Evolutionary conservation across 2,113 vertebrate genomes (phyloP).

Genomic region (Chaetura pelagica): DNA sequence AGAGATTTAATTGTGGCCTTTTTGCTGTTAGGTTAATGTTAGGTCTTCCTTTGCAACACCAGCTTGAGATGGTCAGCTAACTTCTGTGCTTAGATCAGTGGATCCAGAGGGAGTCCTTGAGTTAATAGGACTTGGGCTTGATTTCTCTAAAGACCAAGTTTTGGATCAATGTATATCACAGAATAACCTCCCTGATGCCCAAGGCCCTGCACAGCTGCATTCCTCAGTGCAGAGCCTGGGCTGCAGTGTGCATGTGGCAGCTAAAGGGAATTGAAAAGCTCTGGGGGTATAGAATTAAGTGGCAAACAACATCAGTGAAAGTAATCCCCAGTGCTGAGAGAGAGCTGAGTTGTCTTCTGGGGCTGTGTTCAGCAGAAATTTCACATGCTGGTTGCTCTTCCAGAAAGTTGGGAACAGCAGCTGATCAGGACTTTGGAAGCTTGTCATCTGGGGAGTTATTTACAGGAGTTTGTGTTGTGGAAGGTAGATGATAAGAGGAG

Average conservation of each 20-base stretch:
- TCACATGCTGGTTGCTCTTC: not conserved
- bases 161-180: not conserved
- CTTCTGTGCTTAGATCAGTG: not conserved
- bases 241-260: not conserved
- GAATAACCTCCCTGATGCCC: not conserved
- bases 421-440: not conserved
- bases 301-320: not conserved
- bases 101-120: slow-evolving; percentile 30
- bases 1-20: slow-evolving; percentile 10
- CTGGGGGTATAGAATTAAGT: not conserved
- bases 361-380: slow-evolving; percentile 44
- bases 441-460: not conserved
- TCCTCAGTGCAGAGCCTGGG: not conserved
- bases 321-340: not conserved
- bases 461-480: not conserved
- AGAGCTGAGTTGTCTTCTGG: not conserved
- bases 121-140: slow-evolving; percentile 7
- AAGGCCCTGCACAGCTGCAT: not conserved
- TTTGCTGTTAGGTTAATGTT: not conserved
- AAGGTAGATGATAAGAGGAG: not conserved
- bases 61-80: not conserved
- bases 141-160: not conserved
- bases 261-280: not conserved
- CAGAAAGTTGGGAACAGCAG: not conserved
- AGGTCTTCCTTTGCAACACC: not conserved